Evolutionary conservation across 2,888 invertebrate species (phyloP), one percentile per base, ranked within the genome.

Genomic region (Hirtodrosophila confusa): DNA sequence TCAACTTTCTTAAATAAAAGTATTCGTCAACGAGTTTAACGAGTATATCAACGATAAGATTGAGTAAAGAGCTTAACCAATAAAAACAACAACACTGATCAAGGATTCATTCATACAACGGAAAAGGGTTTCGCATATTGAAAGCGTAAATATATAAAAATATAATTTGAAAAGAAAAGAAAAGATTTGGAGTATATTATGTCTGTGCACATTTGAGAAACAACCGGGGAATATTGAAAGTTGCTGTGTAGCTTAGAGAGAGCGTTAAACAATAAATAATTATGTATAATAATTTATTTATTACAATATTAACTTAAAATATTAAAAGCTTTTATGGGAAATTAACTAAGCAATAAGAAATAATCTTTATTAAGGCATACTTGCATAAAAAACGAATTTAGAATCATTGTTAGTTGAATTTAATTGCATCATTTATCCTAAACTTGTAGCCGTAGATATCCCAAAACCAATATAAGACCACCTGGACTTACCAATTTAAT

Each of bases 201-300:
- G 48, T 56, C 48, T 65, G 75, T 69, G 78, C 78, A 74, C 74
- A 74, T n/a, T 65, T 69, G 73, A 62, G 61, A 48, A 27, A 9
- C 8, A 41, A 23, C 10, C 45, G 51, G 48, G 55, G 33, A 41
- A 12, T 37, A 7, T 9, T 37, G 27, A 24, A 2, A 10, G 9
- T 12, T 10, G 23, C 7, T 37, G 9, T 29, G 31, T 7, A 35
- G 31, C 31, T 31, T 8, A 31, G 0, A 31, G 27, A 0, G 27
- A 5, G 27, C 6, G 4, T 27, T 2, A 27, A 6, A 27, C 27
- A 27, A 27, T 5, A 27, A 27, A 27, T 6, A 17, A 17, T 17
- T 17, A 17, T 17, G 1, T 17, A 17, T 17, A 17, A 1, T 17
- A 17, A 17, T 17, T 1, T 17, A 17, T 17, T 17, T 17, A 17